Evolutionary conservation across 2,888 invertebrate genomes (phyloP), one percentile per base, ranked within the genome.

Genomic region (Clunio marinus): DNA sequence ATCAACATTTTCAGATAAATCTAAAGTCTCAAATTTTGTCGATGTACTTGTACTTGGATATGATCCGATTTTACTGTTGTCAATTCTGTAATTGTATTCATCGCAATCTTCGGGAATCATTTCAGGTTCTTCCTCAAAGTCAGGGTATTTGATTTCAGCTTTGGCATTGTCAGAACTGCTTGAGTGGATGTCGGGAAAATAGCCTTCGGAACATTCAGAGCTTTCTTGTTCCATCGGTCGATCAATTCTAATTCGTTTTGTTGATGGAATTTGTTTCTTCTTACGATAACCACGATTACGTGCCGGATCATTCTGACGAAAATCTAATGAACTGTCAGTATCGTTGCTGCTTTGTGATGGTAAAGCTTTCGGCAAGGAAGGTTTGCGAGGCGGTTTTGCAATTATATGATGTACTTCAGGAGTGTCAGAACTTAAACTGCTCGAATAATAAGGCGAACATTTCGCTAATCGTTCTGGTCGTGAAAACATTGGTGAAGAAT

Each of bases 301-400:
- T 17, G 57, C 68, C 0, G 86, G 85, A 75, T 88, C 87, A 73
- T 87, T 84, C 69, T 86, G 84, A 1, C 77, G 75, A 25, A 85
- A 81, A 74, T 85, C 85, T 70, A 85, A 75, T 1, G 88, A 88
- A 73, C 88, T 88, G 70, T 88, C 88, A 0, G 88, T 88, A 71
- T 88, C 88, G 72, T 88, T 88, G 69, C 88, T 88, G 74, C 88
- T 88, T 0, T 87, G 87, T 13, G 88, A 87, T 76, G 86, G 87
- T 71, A 84, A 81, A 71, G 82, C 80, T 70, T 84, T 83, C 2
- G 86, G 77, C 28, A 86, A 74, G 0, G 86, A 84, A 65, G 84
- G 84, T 76, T 87, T 88, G 17, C 84, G 84, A 0, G 86, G 83
- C 4, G 84, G 84, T 73, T 87, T 85, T 59, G 84, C 81, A 32